Evolutionary conservation across 2,888 invertebrate species (phyloP), one percentile per base, ranked within the genome.

Genomic region (Sympetrum striolatum): DNA sequence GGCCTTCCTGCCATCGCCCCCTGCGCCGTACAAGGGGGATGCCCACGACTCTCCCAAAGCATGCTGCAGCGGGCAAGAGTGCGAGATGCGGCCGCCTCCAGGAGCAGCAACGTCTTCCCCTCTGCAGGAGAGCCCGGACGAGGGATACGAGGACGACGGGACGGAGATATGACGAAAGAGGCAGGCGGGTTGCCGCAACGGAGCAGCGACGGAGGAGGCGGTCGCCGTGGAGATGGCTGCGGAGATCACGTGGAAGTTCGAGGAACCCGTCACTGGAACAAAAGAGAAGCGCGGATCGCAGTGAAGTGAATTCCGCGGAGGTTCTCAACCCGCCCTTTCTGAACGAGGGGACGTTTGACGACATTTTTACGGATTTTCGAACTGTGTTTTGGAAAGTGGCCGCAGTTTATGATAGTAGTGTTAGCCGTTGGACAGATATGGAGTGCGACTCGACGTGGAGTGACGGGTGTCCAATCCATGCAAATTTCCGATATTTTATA

Each of bases 71-170:
- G 90, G 82, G 35, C 86, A 82, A n/a, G 90, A 91, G 31, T 91
- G 90, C 81, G 92, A 93, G 79, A 82, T 92, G n/a, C 18, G 18
- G 5, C 18, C 73, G 8, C 25, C 22, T 73, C 73, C 73, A 15
- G 96, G 97, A 92, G 97, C 97, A 92, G 95, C 91, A 97, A 97
- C 91, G 97, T 97, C 53, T 98, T 97, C 37, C 97, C 98, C 80
- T 96, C 97, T 91, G 97, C 97, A 92, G 95, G 97, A 92, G 98
- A 98, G 94, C 96, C 97, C 97, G 80, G 98, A 98, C 93, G 98
- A 98, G 94, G 97, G 98, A 91, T 98, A 98, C 94, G 98, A 98
- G 94, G 98, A 98, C 94, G 98, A 98, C 94, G 98, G 98, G 92
- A 98, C 98, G 92, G 98, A 98, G 93, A 96, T 96, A 94, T 96